Percentiles rank a stretch among this genome's conserved stretches.
Evolutionary conservation across 2,888 invertebrate species (phyloP).

Genomic region (Cephonodes hylas): DNA sequence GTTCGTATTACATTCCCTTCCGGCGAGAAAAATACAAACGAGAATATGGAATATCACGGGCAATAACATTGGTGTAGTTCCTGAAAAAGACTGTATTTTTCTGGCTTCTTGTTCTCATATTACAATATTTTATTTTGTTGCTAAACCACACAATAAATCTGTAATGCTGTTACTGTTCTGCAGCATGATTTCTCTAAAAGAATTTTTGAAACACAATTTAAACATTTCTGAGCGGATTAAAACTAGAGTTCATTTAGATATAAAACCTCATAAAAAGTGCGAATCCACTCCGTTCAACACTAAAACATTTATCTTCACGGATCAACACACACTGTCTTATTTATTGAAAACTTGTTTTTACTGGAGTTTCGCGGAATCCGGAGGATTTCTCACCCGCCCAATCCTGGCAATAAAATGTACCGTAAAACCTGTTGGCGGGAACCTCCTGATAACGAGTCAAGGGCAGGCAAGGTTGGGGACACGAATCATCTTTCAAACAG

Average conservation of each 20-base stretch:
- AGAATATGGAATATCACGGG: not conserved
- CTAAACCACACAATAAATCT: not conserved
- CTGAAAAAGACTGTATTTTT: not conserved
- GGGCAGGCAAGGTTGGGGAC: conserved; percentile 53
- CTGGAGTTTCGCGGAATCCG: conserved; percentile 33
- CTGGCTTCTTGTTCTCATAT: not conserved
- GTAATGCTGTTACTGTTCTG: not conserved
- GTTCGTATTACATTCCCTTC: not conserved
- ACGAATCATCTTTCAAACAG: not conserved
- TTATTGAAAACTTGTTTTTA: conserved; percentile 54
- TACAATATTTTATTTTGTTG: not conserved
- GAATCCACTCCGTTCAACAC: not conserved
- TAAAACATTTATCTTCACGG: conserved; percentile 13
- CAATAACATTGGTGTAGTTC: not conserved
- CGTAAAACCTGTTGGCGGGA: conserved; percentile 67
- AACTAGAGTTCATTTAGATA: not conserved
- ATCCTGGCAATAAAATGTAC: conserved; percentile 54
- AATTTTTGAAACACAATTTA: not conserved
- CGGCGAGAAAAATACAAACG: not conserved
- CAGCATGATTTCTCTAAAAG: too few relatives aligned
- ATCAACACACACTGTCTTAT: conserved; percentile 31
- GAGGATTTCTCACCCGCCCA: conserved; percentile 33
- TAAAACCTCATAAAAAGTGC: too few relatives aligned
- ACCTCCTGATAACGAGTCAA: conserved; percentile 52
- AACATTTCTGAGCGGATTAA: not conserved